These are phyloP conservation scores for Hylomyscus alleni DNA, from an alignment of 2,797 vertebrate genomes.

Conservation along the genomic window DNA sequence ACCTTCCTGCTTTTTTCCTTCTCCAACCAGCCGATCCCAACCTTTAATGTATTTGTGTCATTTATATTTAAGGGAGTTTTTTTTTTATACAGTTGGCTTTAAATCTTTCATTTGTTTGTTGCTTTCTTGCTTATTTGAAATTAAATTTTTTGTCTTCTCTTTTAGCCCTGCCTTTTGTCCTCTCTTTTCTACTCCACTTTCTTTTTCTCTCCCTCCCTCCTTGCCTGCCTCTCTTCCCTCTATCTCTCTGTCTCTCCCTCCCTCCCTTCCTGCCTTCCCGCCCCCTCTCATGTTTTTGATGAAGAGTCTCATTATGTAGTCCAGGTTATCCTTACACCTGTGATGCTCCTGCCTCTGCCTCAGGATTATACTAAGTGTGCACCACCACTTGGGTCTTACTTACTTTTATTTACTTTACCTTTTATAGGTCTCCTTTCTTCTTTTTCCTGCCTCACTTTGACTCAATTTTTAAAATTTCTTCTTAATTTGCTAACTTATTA, in stretches of 20 bases:
- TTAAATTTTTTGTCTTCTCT: background rate
- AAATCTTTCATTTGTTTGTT: background rate
- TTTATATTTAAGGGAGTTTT: background rate
- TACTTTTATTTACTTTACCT: background rate
- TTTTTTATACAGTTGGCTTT: background rate
- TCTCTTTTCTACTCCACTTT: background rate
- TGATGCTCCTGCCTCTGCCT: background rate
- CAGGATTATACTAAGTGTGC: background rate
- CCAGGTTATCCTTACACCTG: background rate
- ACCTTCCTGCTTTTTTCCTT: background rate
- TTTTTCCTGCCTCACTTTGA: background rate
- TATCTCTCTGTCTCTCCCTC: background rate
- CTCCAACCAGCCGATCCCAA: background rate
- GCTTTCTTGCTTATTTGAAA: background rate
- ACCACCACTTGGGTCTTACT: background rate
- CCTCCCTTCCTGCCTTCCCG: background rate
- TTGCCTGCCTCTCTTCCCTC: too few species aligned
- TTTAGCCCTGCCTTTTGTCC: background rate
- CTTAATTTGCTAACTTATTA: background rate
- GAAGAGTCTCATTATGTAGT: background rate
- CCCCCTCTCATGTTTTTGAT: background rate
- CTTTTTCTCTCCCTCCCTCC: too few species aligned
- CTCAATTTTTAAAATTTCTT: background rate
- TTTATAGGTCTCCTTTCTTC: background rate
- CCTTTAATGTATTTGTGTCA: background rate